Percentiles rank a stretch among this genome's conserved stretches.
These are phyloP conservation scores for Leptogaster cylindrica DNA, from an alignment of 2,888 invertebrate genomes.

Conservation along the genomic window DNA sequence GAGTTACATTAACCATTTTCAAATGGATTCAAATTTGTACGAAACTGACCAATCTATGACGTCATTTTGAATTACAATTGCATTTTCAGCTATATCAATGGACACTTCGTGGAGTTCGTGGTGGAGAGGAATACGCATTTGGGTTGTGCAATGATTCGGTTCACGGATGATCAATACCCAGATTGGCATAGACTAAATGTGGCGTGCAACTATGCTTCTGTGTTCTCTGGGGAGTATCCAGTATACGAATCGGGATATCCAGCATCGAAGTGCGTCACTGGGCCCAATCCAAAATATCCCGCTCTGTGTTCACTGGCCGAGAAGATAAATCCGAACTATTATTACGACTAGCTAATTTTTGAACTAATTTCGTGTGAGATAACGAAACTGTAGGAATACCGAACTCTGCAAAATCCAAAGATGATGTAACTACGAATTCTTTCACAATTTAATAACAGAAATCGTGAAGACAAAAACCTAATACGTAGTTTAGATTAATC, in stretches of 20 bases:
- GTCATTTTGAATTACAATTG: neutral
- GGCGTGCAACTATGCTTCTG: conserved; percentile 59
- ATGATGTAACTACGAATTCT: no score
- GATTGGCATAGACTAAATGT: conserved; percentile 56
- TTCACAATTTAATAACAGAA: no score
- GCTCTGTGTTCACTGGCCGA: conserved; percentile 57
- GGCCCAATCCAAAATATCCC: conserved; percentile 54
- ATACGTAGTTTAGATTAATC: no score
- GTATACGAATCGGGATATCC: conserved; percentile 57
- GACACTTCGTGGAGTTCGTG: conserved; percentile 59
- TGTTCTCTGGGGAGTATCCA: conserved; percentile 56
- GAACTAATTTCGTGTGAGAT: no score
- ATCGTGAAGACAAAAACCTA: no score
- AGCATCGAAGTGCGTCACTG: conserved; percentile 56
- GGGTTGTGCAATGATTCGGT: conserved; percentile 59
- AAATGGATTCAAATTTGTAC: conserved; percentile 56
- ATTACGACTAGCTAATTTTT: no score
- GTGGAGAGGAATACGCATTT: conserved; percentile 59
- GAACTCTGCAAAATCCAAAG: no score
- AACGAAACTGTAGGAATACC: no score
- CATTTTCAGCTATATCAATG: conserved; percentile 55
- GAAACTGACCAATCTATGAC: conserved; percentile 40
- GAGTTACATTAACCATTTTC: conserved; percentile 55
- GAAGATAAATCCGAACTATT: conserved; percentile 56
- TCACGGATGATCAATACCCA: conserved; percentile 55